A percentile compares a stretch with the other conserved stretches of the same genome.
Conservation (phyloP, 2,888 invertebrate species). For the Masnerella sp. region DNA sequence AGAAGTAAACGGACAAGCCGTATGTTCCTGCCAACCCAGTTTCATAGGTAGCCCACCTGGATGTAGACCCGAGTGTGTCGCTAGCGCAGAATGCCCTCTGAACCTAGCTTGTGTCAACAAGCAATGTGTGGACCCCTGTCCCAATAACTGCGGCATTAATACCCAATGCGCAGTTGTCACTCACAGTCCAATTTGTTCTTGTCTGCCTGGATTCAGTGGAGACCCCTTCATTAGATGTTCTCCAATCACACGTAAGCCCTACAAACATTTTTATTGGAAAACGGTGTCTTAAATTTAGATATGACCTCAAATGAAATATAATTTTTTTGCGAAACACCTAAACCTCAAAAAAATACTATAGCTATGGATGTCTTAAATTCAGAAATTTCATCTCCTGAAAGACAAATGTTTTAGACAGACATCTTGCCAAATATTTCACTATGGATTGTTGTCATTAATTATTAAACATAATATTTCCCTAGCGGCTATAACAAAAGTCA, state of each 20-base stretch:
- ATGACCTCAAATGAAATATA: too few relatives aligned
- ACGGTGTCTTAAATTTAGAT: too few relatives aligned
- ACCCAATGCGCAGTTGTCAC: conserved; percentile 78
- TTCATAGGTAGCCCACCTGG: conserved; percentile 87
- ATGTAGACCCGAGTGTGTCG: conserved; percentile 78
- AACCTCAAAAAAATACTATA: too few relatives aligned
- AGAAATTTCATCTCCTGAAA: too few relatives aligned
- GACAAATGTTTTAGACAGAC: too few relatives aligned
- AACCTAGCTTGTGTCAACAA: conserved; percentile 80
- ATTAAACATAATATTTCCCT: too few relatives aligned
- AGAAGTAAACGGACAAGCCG: conserved; percentile 82
- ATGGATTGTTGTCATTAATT: too few relatives aligned
- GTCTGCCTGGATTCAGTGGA: conserved; percentile 81
- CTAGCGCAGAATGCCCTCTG: conserved; percentile 78
- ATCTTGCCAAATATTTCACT: too few relatives aligned
- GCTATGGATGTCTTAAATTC: too few relatives aligned
- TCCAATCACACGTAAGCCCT: conserved; percentile 69
- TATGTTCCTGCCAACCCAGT: conserved; percentile 87
- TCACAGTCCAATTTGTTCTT: conserved; percentile 79
- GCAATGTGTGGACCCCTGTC: conserved; percentile 77
- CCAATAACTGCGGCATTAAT: conserved; percentile 77
- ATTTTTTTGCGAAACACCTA: too few relatives aligned
- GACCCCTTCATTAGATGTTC: conserved; percentile 86
- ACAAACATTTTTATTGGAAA: too few relatives aligned
- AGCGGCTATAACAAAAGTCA: conserved; percentile 61